Evolutionary conservation across 2,113 vertebrate species (phyloP).

Genomic region (Sphyrna mokarran): DNA sequence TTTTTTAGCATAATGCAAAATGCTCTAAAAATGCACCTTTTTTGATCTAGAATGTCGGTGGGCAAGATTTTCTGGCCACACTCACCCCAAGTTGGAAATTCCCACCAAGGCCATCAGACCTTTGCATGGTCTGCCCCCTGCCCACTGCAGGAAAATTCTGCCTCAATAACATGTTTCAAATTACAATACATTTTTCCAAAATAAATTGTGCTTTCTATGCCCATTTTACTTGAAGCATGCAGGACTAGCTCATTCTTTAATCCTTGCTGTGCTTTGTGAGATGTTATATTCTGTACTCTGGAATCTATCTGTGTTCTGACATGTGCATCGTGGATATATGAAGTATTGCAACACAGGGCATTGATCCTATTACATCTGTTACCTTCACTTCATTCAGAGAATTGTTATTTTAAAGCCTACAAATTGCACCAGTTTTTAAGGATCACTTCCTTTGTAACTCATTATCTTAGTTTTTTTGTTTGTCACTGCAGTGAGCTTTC

Average conservation of each 20-base stretch:
- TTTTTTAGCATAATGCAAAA: neutral
- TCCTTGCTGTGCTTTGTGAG: neutral
- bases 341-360: neutral
- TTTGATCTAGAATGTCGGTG: neutral
- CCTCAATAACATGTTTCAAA: neutral
- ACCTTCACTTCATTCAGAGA: constrained; percentile 45
- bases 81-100: too few relatives aligned
- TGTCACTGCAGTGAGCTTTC: constrained; percentile 49
- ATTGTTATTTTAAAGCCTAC: constrained; percentile 55
- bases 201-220: neutral
- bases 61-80: too few relatives aligned
- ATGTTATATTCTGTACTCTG: neutral
- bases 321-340: neutral
- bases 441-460: constrained; percentile 50
- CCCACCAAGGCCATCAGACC: too few relatives aligned
- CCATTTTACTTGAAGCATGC: neutral
- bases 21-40: neutral
- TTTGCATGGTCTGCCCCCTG: too few relatives aligned
- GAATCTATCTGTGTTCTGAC: neutral
- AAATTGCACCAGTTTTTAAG: constrained; percentile 53
- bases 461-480: constrained; percentile 53
- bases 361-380: constrained; percentile 42
- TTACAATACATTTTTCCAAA: neutral
- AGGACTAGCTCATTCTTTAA: neutral
- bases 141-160: too few relatives aligned